Percentiles rank a stretch among this genome's conserved stretches.
phyloP scores from a whole-genome alignment of 2,888 invertebrate species.

The Dinocampus coccinellae region DNA sequence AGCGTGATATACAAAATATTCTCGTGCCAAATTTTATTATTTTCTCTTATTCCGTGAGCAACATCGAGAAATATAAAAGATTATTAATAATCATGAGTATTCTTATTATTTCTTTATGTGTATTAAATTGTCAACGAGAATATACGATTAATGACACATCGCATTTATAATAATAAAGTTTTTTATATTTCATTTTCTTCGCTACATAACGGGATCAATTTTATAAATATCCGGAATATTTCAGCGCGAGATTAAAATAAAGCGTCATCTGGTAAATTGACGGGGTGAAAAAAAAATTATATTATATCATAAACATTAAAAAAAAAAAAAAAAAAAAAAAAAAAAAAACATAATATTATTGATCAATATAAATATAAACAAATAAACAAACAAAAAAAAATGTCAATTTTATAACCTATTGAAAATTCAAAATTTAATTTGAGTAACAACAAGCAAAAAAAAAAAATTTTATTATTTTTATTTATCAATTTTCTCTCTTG shows the following conservation, averaged over 20 bases:
- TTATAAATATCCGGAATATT: background rate
- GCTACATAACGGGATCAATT: slow-evolving; percentile 17
- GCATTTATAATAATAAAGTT: slow-evolving; percentile 15
- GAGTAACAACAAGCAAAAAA: slow-evolving; percentile 3
- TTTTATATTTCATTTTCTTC: slow-evolving; percentile 5
- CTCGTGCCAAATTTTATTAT: background rate
- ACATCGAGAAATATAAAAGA: slow-evolving; percentile 5
- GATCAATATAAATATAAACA: background rate
- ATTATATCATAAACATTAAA: slow-evolving; percentile 14
- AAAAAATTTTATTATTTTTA: slow-evolving; percentile 2
- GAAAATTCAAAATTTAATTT: background rate
- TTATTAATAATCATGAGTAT: background rate
- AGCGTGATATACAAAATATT: slow-evolving; percentile 13
- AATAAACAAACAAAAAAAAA: background rate
- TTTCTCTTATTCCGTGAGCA: too few species aligned
- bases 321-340: background rate
- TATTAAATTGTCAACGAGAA: background rate
- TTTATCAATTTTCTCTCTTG: slow-evolving; percentile 3
- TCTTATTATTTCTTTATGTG: background rate
- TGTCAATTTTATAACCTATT: slow-evolving; percentile 16
- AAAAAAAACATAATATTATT: background rate
- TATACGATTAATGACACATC: slow-evolving; percentile 27
- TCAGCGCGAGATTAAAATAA: slow-evolving; percentile 13
- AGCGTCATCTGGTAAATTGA: slow-evolving; percentile 24
- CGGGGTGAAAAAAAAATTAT: background rate